Conservation (phyloP, 2,113 vertebrate species). For the Periophthalmodon schlosseri region DNA sequence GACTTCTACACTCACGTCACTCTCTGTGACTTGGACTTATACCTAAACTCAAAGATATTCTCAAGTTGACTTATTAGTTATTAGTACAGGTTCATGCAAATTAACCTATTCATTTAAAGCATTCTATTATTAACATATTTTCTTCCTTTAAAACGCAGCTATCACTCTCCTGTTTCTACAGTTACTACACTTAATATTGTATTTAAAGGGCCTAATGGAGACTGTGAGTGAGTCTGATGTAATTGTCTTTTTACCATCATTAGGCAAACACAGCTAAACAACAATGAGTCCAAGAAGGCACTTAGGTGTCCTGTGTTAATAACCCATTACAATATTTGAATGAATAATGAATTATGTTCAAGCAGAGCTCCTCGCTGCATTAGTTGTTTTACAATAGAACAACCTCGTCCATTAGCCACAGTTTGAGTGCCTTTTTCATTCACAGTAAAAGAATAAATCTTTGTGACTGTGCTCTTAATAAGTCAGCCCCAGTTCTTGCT, state of each 20-base stretch:
- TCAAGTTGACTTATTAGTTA: neutral
- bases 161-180: neutral
- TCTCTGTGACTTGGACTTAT: neutral
- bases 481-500: constrained; percentile 45
- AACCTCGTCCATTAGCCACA: constrained; percentile 45
- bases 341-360: constrained; percentile 53
- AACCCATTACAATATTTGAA: constrained; percentile 52
- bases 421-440: constrained; percentile 55
- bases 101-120: neutral
- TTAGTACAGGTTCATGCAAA: neutral
- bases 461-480: constrained; percentile 40
- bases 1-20: neutral
- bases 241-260: constrained; percentile 17
- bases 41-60: neutral
- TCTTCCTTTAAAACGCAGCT: neutral
- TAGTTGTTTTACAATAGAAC: constrained; percentile 56
- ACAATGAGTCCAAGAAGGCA: constrained; percentile 30
- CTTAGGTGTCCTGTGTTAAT: constrained; percentile 45
- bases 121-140: neutral
- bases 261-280: constrained; percentile 29
- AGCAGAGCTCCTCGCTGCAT: constrained; percentile 60
- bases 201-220: neutral
- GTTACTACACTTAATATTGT: neutral
- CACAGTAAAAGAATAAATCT: constrained; percentile 42
- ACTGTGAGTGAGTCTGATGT: constrained; percentile 1